Evolutionary conservation across 2,113 vertebrate species (phyloP), one percentile per base, ranked within the genome.

Genomic region (Tetraodon nigroviridis): DNA sequence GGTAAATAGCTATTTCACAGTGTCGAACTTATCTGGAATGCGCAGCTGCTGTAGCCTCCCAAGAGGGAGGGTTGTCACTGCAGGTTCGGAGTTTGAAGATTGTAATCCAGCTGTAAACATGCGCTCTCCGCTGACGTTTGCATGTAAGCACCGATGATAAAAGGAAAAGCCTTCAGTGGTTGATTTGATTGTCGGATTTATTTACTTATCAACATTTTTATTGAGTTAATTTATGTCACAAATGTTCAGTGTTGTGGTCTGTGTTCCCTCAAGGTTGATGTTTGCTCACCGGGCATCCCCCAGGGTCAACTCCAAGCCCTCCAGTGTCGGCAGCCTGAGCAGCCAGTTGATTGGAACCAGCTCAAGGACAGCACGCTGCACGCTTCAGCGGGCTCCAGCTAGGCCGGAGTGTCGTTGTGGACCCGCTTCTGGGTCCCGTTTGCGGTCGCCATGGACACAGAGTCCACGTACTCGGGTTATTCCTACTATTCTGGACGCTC

Each of bases 401-500:
- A 24, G 79, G 64, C 79, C 56, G 55, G 1, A 3, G 32, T 16
- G 57, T 60, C 54, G 11, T 13, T 14, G 19, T 22, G 64, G 61
- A 51, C 70, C 79, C 44, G 46, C 70, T 27, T 58, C 69, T 77
- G 64, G 73, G 67, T 72, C 65, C 19, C 5, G 81, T 80, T 78
- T 78, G 71, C 76, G 12, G 52, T 80, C 81, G 67, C 88, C 86
- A 98, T 98, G 96, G 96, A 98, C 89, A 98, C 94, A 12, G 95
- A 98, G 87, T 98, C 96, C 1, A 95, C 92, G 0, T 96, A 98
- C 77, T 98, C 96, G 27, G 95, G 93, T 55, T 96, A 97, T 78
- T 98, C 96, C 51, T 94, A 97, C 90, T 94, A 97, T 81, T 98
- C 95, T 3, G 92, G 94, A 60, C 93, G 94, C 84, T 98, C 95